Conservation (phyloP, 2,113 vertebrate genomes). For the Psettodes erumei region DNA sequence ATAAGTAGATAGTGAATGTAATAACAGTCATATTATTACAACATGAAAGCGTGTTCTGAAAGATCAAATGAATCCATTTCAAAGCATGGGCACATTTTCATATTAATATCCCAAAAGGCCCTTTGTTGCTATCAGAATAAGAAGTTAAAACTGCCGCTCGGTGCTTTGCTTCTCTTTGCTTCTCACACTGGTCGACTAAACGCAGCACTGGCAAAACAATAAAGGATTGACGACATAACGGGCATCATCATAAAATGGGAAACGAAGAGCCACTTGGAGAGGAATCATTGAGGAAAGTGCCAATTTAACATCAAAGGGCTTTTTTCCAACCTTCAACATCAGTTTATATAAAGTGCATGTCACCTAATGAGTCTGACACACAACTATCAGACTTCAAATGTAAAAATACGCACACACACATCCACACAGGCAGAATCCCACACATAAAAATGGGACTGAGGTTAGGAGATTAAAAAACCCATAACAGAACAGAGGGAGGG, state of each 20-base stretch:
- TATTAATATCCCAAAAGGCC: background rate
- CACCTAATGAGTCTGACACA: background rate
- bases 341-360: background rate
- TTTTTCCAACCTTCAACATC: background rate
- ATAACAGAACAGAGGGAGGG: too few species aligned
- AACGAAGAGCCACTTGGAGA: background rate
- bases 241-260: background rate
- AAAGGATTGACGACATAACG: background rate
- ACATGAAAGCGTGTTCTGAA: background rate
- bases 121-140: background rate
- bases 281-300: background rate
- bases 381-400: too few species aligned
- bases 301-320: background rate
- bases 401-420: too few species aligned
- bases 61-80: background rate
- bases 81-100: background rate
- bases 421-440: too few species aligned
- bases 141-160: background rate
- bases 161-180: conserved; percentile 12
- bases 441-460: too few species aligned
- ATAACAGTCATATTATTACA: background rate
- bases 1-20: background rate
- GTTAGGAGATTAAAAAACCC: too few species aligned
- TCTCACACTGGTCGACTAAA: background rate
- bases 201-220: background rate